These are phyloP conservation scores for Aleiodes leptofemur DNA, from an alignment of 2,888 invertebrate species.

Conservation along the genomic window DNA sequence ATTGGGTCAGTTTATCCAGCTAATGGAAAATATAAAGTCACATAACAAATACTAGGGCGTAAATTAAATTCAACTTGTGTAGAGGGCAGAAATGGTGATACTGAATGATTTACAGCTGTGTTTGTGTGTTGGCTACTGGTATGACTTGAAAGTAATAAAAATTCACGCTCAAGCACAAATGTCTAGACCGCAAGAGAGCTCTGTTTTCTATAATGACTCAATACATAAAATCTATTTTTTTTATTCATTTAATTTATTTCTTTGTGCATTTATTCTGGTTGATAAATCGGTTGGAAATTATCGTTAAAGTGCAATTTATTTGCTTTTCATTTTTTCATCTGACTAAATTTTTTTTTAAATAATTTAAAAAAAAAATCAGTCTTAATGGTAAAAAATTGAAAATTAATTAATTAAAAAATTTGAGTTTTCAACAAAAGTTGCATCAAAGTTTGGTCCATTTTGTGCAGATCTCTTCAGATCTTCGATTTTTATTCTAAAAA, in stretches of 20 bases:
- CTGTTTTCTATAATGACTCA: slow-evolving; percentile 39
- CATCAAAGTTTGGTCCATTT: too few species aligned
- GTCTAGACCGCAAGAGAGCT: slow-evolving; percentile 12
- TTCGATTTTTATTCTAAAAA: too few species aligned
- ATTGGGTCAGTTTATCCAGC: slow-evolving; percentile 72
- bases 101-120: slow-evolving; percentile 67
- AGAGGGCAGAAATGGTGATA: slow-evolving; percentile 59
- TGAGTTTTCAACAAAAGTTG: too few species aligned
- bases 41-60: slow-evolving; percentile 65
- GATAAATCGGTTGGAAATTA: too few species aligned
- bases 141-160: slow-evolving; percentile 67
- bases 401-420: too few species aligned
- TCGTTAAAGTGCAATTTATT: too few species aligned
- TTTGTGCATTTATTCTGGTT: too few species aligned
- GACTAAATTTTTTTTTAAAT: too few species aligned
- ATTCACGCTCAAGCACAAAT: slow-evolving; percentile 37
- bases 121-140: slow-evolving; percentile 62
- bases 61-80: slow-evolving; percentile 67
- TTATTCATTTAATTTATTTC: background rate
- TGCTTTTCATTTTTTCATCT: too few species aligned
- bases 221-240: slow-evolving; percentile 30
- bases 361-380: too few species aligned
- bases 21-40: slow-evolving; percentile 72
- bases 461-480: too few species aligned
- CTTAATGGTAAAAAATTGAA: too few species aligned